Conservation (phyloP, 2,113 vertebrate genomes). For the Rutilus rutilus region DNA sequence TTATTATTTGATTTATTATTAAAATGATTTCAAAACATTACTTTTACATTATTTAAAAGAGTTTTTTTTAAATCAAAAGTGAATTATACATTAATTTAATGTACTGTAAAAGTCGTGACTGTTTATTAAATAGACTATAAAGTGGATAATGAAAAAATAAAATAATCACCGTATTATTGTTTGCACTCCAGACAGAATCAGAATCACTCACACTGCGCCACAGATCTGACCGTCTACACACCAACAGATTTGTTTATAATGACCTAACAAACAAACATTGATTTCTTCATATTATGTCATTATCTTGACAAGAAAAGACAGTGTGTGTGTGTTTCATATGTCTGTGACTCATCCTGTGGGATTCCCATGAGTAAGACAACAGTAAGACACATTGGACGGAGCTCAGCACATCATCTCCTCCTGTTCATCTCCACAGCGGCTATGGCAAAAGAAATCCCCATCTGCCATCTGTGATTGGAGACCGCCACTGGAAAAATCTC, state of each 20-base stretch:
- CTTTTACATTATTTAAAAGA: background rate
- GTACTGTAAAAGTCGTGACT: background rate
- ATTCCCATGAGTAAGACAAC: constrained; percentile 38
- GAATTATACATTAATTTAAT: background rate
- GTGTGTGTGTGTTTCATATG: background rate
- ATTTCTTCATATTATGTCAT: constrained; percentile 1
- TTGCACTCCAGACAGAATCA: background rate
- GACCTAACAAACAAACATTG: background rate
- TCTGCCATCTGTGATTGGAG: constrained; percentile 52
- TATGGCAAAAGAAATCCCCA: constrained; percentile 22
- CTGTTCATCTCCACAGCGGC: constrained; percentile 30
- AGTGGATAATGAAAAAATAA: background rate
- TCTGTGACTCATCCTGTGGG: constrained; percentile 42
- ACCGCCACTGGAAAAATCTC: constrained; percentile 49
- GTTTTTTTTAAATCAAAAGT: too few relatives aligned
- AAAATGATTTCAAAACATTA: too few relatives aligned
- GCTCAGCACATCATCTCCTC: constrained; percentile 12
- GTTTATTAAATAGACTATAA: background rate
- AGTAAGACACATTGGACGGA: constrained; percentile 15
- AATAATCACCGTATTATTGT: background rate
- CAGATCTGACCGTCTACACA: background rate
- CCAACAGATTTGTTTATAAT: constrained; percentile 4
- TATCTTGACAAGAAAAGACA: background rate
- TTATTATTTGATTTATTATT: too few relatives aligned
- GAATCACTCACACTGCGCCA: background rate